Base-by-base conservation (phyloP, 2,797 vertebrate genomes). In the Astyanax mexicanus region DNA sequence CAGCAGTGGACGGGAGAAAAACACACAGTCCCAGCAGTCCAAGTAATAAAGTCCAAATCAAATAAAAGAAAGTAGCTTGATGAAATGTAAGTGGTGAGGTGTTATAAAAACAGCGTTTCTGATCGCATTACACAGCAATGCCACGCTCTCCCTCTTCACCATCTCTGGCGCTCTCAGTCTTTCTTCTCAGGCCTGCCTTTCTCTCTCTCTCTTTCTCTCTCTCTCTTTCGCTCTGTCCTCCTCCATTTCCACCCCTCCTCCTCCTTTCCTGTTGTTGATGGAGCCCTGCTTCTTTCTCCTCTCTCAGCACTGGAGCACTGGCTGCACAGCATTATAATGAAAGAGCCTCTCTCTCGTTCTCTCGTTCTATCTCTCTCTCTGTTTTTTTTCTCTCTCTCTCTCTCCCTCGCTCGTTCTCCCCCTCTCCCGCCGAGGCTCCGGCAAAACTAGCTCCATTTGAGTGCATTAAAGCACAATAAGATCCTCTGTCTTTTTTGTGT, bases 401-500 rank as follows among this genome's bases (percentile, higher is more conserved):
- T 49, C 47, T 21, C 47, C 19, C 49, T 10, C 19, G 23, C 17
- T 0, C 45, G n/a, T 45, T n/a, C 45, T n/a, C 45, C 6, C 45
- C 47, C 25, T 49, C 80, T 86, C 72, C n/a, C 45, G 49, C 45
- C 8, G 17, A 78, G 85, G 87, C 69, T 83, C 80, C 60, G 40
- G 74, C 64, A 88, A 86, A 90, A 90, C 87, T 80, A 85, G 81
- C 69, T 81, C 87, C 86, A 91, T 91, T 91, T 92, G 92, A 92
- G 86, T 89, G 89, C 85, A 92, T 91, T 92, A 91, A 92, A 89
- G 88, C 84, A 91, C 88, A 90, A 92, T 89, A 91, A 88, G 80
- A 67, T 66, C 65, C 44, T 47, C 70, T 69, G 77, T 84, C 60
- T 79, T 67, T 79, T 78, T 66, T 32, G 71, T 61, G 57, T 49